phyloP scores from a whole-genome alignment of 2,797 vertebrate genomes.

The Pangasius djambal region DNA sequence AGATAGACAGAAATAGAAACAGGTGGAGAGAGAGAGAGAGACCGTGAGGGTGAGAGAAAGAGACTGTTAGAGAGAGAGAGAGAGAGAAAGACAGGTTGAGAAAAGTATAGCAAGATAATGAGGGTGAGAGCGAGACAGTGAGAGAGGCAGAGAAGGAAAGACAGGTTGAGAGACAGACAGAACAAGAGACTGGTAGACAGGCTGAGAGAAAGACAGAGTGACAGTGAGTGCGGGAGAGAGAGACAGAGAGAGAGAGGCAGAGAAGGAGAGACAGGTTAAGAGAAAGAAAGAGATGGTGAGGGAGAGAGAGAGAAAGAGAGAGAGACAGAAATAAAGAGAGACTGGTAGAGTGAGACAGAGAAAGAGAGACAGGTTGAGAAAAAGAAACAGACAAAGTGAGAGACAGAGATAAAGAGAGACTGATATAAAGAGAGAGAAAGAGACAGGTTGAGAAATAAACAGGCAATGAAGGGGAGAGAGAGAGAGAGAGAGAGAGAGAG shows the following conservation, averaged over 20 bases:
- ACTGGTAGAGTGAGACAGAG: not conserved
- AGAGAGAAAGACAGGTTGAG: not conserved
- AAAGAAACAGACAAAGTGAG: not conserved
- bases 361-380: conserved; percentile 3
- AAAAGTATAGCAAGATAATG: not conserved
- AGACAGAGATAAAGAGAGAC: not conserved
- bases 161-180: not conserved
- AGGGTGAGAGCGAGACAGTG: not conserved
- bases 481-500: not conserved
- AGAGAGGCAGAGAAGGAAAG: not conserved
- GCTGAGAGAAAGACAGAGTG: not conserved
- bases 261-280: not conserved
- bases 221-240: not conserved
- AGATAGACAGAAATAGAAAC: too few species aligned
- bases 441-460: not conserved
- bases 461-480: not conserved
- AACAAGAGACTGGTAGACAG: not conserved
- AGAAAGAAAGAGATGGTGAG: not conserved
- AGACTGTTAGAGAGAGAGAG: not conserved
- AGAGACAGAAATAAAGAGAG: not conserved
- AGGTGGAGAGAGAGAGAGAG: not conserved
- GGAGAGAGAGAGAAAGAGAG: not conserved
- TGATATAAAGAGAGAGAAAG: not conserved
- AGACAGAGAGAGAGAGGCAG: not conserved
- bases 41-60: not conserved